These are phyloP conservation scores for Malurus elegans DNA, from an alignment of 2,113 vertebrate genomes.

Conservation along the genomic window DNA sequence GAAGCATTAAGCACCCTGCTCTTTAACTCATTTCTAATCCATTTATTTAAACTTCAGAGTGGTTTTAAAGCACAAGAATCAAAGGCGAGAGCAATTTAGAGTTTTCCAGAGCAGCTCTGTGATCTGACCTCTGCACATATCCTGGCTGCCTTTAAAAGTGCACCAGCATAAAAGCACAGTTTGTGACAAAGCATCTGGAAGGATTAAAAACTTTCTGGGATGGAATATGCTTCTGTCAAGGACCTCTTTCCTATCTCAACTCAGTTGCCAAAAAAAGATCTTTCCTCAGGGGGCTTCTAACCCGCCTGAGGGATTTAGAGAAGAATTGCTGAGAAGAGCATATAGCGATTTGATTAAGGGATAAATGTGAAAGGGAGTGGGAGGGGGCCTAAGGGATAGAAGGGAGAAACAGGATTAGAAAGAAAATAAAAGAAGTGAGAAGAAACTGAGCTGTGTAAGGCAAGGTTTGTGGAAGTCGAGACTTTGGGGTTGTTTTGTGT, in stretches of 20 bases:
- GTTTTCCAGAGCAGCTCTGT: conserved; percentile 42
- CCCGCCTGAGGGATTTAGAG: conserved; percentile 45
- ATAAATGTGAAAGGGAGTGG: conserved; percentile 15
- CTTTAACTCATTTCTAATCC: conserved; percentile 65
- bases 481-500: not conserved
- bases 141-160: conserved; percentile 61
- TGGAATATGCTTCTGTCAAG: conserved; percentile 45
- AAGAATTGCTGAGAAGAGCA: conserved; percentile 47
- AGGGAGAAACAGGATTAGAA: conserved; percentile 19
- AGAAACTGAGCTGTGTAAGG: not conserved
- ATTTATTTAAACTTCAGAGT: conserved; percentile 64
- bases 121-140: conserved; percentile 47
- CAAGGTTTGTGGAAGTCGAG: not conserved
- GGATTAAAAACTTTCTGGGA: conserved; percentile 60
- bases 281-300: conserved; percentile 48
- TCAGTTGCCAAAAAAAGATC: conserved; percentile 40
- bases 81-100: conserved; percentile 44
- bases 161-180: conserved; percentile 56
- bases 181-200: conserved; percentile 66
- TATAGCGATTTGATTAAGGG: conserved; percentile 46
- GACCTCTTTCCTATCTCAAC: conserved; percentile 45
- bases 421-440: conserved; percentile 19
- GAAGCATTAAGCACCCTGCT: conserved; percentile 43
- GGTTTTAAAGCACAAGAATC: conserved; percentile 49
- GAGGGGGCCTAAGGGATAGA: not conserved